These are phyloP conservation scores for Neogobius melanostomus DNA, from an alignment of 2,113 vertebrate species.

Conservation along the genomic window DNA sequence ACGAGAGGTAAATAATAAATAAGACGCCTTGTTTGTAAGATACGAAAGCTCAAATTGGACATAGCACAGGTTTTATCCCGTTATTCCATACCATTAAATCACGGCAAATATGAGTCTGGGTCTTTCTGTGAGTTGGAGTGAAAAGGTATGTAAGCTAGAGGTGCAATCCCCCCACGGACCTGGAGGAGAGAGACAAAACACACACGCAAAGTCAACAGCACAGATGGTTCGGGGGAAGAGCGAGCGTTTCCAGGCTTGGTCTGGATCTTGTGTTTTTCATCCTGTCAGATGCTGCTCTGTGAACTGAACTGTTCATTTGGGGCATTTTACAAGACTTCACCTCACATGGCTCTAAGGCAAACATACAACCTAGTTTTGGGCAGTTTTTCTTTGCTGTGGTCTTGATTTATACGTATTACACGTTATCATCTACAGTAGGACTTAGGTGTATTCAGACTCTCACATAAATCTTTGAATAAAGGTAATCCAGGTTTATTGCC, in stretches of 20 bases:
- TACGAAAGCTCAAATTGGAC: conserved; percentile 23
- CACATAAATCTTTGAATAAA: no score
- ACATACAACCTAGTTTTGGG: conserved; percentile 2
- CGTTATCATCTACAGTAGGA: no score
- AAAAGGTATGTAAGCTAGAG: conserved; percentile 37
- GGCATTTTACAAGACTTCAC: conserved; percentile 30
- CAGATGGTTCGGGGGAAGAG: conserved; percentile 24
- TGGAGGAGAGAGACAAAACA: conserved; percentile 6
- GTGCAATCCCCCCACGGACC: conserved; percentile 55
- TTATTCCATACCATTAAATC: conserved; percentile 68
- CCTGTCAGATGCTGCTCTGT: conserved; percentile 38
- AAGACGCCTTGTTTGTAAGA: conserved; percentile 3
- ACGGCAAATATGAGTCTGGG: conserved; percentile 45
- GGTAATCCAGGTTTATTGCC: no score
- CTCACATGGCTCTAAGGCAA: conserved; percentile 21
- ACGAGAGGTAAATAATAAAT: conserved; percentile 10
- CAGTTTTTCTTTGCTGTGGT: not conserved
- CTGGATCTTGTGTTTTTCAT: conserved; percentile 50
- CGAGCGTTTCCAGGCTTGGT: conserved; percentile 41
- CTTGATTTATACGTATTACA: no score
- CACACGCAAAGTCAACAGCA: conserved; percentile 13
- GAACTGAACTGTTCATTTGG: conserved; percentile 26
- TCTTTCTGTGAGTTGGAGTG: conserved; percentile 41
- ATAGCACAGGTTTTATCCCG: conserved; percentile 36
- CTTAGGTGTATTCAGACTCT: no score